Conservation (phyloP, 2,113 vertebrate species). For the Porphyrio hochstetteri region DNA sequence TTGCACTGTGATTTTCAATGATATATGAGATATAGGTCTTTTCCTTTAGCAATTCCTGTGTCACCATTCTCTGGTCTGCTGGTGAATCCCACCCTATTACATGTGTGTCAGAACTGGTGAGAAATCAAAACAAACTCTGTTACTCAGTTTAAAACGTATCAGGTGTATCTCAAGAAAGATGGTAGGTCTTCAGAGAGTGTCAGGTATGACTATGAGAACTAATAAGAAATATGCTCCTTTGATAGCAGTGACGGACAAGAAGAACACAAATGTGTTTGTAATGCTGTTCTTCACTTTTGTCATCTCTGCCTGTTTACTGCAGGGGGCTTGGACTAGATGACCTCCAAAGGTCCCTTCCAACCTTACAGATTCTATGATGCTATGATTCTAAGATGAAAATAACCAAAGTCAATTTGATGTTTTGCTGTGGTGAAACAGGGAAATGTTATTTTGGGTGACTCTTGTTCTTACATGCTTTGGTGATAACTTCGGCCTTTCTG, state of each 20-base stretch:
- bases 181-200: neutral
- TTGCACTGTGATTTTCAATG: neutral
- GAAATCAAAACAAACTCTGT: neutral
- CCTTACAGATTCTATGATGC: too few relatives aligned
- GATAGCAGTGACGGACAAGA: neutral
- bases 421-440: neutral
- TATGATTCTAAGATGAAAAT: neutral
- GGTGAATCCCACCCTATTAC: neutral
- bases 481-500: neutral
- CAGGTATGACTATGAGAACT: neutral
- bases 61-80: neutral
- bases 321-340: too few relatives aligned
- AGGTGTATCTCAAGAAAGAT: neutral
- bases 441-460: neutral
- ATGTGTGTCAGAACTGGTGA: neutral
- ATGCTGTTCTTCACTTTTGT: neutral
- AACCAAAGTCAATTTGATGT: neutral
- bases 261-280: neutral
- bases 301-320: neutral
- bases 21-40: neutral
- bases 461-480: neutral
- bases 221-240: neutral
- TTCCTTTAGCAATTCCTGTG: neutral
- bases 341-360: too few relatives aligned
- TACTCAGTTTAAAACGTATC: neutral